Base-by-base conservation (phyloP, 1,140 invertebrate species). In the Choristoneura fumiferana region DNA sequence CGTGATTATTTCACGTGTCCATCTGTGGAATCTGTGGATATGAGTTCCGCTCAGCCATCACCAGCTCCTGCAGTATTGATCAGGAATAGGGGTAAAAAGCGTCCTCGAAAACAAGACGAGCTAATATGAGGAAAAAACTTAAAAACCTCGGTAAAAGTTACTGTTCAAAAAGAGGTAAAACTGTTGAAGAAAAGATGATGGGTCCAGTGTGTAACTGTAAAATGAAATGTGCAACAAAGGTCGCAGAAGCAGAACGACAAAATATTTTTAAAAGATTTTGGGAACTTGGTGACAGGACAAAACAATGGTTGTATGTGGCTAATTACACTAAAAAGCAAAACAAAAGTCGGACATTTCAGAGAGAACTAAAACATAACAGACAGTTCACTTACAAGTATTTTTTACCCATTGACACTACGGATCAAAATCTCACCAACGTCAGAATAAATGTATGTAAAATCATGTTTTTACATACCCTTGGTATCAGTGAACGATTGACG, bases 311-410 rank as follows among this genome's bases (percentile, higher is more conserved):
- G n/a, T 45, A 34, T 45, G 56, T 58, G 1, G 56, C 39, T n/a
- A 58, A 58, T 9, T 58, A 58, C 34, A 58, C 38, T 8, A 29
- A 15, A 45, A 58, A 49, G 8, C 14, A 58, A 17, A 58, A 45
- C 14, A 58, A 58, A 58, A 8, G 14, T 12, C 13, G 38, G 13
- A 12, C 39, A 29, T 29, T 58, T 18, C 14, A 15, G 3, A 22
- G 8, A 45, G 40, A 45, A 17, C 5, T 45, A 4, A 45, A 13
- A 22, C 40, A 45, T 22, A 45, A 45, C 18, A 45, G 40, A 10
- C 40, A 45, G 10, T 45, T 17, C 10, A 45, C 40, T 17, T 45
- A 45, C 18, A 45, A 13, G 18, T 45, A 45, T 45, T 45, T 45
- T 22, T 22, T 45, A 10, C 40, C 40, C 10, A 15, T 4, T 1